A percentile compares a stretch with the other conserved stretches of the same genome.
These are phyloP conservation scores for Ardeotis arabs DNA, from an alignment of 2,113 vertebrate genomes.

Conservation along the genomic window DNA sequence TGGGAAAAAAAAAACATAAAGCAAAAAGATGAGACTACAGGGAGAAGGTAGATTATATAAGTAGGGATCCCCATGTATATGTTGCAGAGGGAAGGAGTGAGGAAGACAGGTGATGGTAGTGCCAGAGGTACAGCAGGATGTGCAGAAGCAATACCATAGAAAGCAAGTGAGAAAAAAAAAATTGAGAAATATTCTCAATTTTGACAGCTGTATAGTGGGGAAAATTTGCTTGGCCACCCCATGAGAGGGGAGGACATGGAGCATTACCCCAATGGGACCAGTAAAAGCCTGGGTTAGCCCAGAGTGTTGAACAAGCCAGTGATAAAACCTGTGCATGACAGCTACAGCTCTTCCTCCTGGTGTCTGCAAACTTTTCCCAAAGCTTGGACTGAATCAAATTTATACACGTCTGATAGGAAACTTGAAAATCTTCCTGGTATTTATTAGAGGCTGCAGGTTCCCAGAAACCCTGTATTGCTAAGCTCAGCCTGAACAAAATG, in stretches of 20 bases:
- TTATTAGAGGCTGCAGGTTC: neutral
- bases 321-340: neutral
- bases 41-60: neutral
- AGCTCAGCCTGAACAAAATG: slow-evolving; percentile 5
- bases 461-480: neutral
- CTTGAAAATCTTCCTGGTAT: slow-evolving; percentile 34
- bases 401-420: neutral
- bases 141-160: neutral
- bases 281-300: neutral
- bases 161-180: neutral
- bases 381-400: neutral
- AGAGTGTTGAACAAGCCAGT: neutral
- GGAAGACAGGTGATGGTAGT: neutral
- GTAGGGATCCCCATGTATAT: neutral
- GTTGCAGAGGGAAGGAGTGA: neutral
- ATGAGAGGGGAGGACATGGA: rapidly evolving
- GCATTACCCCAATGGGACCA: neutral
- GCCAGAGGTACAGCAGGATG: neutral
- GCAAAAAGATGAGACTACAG: neutral
- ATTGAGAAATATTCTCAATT: neutral
- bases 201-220: neutral
- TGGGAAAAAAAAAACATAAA: rapidly evolving
- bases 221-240: neutral
- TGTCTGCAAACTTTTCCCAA: neutral
- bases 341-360: neutral